phyloP scores from a whole-genome alignment of 2,797 vertebrate genomes.

The Mallotus villosus region DNA sequence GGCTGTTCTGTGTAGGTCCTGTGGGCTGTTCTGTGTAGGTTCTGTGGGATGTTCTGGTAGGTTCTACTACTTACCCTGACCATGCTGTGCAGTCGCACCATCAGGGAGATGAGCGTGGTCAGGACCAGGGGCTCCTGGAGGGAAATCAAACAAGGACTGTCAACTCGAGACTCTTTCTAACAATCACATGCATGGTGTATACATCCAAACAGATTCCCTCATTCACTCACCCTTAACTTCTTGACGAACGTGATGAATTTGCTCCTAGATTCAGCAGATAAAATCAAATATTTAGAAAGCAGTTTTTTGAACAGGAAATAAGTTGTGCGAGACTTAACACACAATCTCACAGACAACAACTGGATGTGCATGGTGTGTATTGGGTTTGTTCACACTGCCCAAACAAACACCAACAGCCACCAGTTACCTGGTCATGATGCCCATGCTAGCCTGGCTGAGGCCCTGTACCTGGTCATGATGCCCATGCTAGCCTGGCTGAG shows the following conservation, averaged over 20 bases:
- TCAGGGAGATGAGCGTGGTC: slow-evolving; percentile 92
- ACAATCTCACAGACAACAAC: not conserved
- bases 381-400: no score
- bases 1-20: no score
- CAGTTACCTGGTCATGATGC: no score
- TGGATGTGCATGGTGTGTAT: not conserved
- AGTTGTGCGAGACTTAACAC: not conserved
- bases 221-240: slow-evolving; percentile 88
- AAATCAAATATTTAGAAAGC: slow-evolving; percentile 17
- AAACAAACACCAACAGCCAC: no score
- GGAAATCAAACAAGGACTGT: not conserved
- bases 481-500: no score
- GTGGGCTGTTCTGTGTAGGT: no score
- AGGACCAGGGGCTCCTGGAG: slow-evolving; percentile 91
- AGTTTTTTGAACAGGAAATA: not conserved
- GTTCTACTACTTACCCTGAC: slow-evolving; percentile 81
- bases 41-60: no score
- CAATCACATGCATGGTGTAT: not conserved
- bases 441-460: no score
- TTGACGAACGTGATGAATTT: slow-evolving; percentile 94
- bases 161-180: not conserved
- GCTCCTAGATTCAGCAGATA: slow-evolving; percentile 73
- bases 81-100: slow-evolving; percentile 93
- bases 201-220: not conserved
- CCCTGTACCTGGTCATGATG: no score